Base-by-base conservation (phyloP, 2,888 invertebrate genomes). In the Tetanocera ferruginea region DNA sequence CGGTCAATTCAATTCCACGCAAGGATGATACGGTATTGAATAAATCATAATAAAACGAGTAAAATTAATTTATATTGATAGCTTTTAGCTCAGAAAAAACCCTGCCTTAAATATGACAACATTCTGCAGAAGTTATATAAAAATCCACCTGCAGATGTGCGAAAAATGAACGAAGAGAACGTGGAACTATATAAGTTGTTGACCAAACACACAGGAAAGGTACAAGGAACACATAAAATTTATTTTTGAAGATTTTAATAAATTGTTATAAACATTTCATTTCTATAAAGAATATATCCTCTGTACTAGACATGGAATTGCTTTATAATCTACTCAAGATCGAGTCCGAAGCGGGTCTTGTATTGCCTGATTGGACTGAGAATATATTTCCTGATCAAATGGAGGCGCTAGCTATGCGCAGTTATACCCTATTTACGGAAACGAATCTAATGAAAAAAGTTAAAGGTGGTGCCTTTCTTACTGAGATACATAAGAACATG, bases 1-100 rank as follows among this genome's bases (percentile, higher is more conserved):
- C 98, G 8, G 93, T 98, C 1, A 95, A 95, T 88, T 93, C 95
- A 0, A 90, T 93, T 37, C 95, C 97, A 0, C 91, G 91, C 75
- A 85, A 91, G 66, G 85, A 92, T 79, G 97, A 97, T 88, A 93
- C 93, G 90, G 96, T 96, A 91, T 19, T 6, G n/a, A 4, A 11
- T 57, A 19, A 34, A 51, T 19, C 19, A 19, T 5, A 89, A 91
- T 86, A 77, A 9, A 55, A 52, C 9, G 25, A 0, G 14, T 69
- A 1, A 19, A 11, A 25, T 23, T 19, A 55, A 55, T 55, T 77
- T 5, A 51, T 70, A 57, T 25, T 14, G 4, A 43, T 25, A 89
- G 89, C 77, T 90, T 5, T 79, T 90, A 71, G 90, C 90, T 2
- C 90, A 90, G 81, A 92, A 91, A 85, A 90, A 91, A 76, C 86